A percentile compares a stretch with the other conserved stretches of the same genome.
Conservation (phyloP, 2,113 vertebrate species). For the Lanius collurio region DNA sequence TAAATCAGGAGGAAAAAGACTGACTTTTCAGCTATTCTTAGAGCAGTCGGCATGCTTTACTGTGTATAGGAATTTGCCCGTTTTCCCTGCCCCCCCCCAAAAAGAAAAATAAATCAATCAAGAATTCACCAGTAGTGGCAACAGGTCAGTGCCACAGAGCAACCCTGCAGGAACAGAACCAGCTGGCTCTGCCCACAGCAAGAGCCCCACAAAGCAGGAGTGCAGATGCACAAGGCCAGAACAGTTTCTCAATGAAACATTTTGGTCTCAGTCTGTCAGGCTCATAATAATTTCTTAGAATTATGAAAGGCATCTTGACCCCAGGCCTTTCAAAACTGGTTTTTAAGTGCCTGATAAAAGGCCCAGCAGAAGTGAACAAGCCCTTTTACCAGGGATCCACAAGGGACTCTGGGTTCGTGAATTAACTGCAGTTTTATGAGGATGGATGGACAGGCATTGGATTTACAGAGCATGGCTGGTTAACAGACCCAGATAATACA, state of each 20-base stretch:
- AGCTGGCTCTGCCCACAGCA: neutral
- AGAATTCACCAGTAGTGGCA: neutral
- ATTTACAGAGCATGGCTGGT: slow-evolving; percentile 37
- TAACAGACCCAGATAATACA: slow-evolving; percentile 37
- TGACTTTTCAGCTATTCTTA: neutral
- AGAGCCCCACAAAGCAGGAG: neutral
- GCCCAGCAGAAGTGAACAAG: neutral
- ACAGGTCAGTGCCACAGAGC: neutral
- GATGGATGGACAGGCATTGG: slow-evolving; percentile 33
- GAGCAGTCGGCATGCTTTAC: neutral
- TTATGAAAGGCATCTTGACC: slow-evolving; percentile 24
- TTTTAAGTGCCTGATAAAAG: slow-evolving; percentile 25
- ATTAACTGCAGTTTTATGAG: slow-evolving; percentile 50
- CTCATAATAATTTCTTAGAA: neutral
- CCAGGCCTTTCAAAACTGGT: neutral
- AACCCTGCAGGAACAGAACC: neutral
- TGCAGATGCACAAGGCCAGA: neutral
- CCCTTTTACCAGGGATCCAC: neutral
- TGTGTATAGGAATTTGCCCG: neutral
- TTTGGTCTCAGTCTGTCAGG: neutral
- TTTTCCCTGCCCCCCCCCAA: neutral
- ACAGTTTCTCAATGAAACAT: neutral
- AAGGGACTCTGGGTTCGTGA: neutral
- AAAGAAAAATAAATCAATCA: neutral
- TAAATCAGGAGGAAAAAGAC: neutral